A percentile compares a stretch with the other conserved stretches of the same genome.
These are phyloP conservation scores for Stratiomys singularior DNA, from an alignment of 2,888 invertebrate genomes.

Conservation along the genomic window DNA sequence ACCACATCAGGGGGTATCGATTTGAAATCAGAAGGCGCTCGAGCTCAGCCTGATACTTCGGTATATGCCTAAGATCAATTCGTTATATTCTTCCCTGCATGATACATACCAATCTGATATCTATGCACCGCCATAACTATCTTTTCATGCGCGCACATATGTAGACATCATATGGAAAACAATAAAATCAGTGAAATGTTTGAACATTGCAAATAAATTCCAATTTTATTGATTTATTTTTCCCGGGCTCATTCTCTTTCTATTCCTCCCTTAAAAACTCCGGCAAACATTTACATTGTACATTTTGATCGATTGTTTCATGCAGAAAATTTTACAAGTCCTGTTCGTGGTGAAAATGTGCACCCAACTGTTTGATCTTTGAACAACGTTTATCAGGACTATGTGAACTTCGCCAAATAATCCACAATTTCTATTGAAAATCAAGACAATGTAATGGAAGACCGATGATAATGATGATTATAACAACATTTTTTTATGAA, in stretches of 20 bases:
- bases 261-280: background rate
- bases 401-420: too few species aligned
- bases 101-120: background rate
- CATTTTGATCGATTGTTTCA: constrained; percentile 38
- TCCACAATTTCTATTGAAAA: too few species aligned
- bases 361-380: background rate
- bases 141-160: background rate
- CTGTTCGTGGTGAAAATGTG: background rate
- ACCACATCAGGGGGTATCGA: constrained; percentile 43
- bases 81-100: background rate
- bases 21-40: constrained; percentile 20
- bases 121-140: background rate
- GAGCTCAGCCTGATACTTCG: background rate
- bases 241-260: background rate
- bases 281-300: constrained; percentile 24
- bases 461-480: too few species aligned
- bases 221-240: constrained; percentile 27
- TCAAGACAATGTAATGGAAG: too few species aligned
- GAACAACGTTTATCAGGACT: too few species aligned
- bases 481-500: too few species aligned
- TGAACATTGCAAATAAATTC: constrained; percentile 42
- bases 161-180: constrained; percentile 28
- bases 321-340: constrained; percentile 30
- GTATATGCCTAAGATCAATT: background rate
- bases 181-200: constrained; percentile 45